phyloP scores from a whole-genome alignment of 2,113 vertebrate genomes.

The Romanogobio albipinnatus region DNA sequence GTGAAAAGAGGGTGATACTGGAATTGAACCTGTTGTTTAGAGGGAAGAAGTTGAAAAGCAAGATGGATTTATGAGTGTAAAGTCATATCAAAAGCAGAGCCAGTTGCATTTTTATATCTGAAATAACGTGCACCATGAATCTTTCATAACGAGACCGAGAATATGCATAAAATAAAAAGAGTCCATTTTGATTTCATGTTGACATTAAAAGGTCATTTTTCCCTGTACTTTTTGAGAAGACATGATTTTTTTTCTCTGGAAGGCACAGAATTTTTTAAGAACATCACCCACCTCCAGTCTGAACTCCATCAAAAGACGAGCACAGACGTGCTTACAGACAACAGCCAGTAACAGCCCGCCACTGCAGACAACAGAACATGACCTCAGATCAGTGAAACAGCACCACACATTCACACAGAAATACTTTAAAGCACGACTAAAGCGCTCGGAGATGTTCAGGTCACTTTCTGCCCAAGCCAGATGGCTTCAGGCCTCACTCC shows the following conservation, averaged over 20 bases:
- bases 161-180: neutral
- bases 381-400: constrained; percentile 53
- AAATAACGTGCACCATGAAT: neutral
- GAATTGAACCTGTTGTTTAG: neutral
- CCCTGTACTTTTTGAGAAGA: neutral
- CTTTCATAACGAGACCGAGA: neutral
- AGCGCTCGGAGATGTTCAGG: constrained; percentile 18
- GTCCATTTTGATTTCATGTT: neutral
- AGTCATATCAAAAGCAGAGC: neutral
- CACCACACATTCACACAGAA: constrained; percentile 50
- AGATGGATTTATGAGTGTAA: neutral
- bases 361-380: constrained; percentile 49
- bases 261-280: neutral
- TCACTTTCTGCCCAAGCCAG: neutral
- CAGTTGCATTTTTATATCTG: neutral
- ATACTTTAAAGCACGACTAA: constrained; percentile 35
- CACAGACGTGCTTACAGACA: constrained; percentile 1
- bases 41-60: neutral
- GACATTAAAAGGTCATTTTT: neutral
- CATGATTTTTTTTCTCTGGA: neutral
- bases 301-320: constrained; percentile 5
- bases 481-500: constrained; percentile 15
- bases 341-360: constrained; percentile 24
- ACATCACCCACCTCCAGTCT: neutral
- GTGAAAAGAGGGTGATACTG: neutral